Base-by-base conservation (phyloP, 2,888 invertebrate species). In the Heliconius aoede region DNA sequence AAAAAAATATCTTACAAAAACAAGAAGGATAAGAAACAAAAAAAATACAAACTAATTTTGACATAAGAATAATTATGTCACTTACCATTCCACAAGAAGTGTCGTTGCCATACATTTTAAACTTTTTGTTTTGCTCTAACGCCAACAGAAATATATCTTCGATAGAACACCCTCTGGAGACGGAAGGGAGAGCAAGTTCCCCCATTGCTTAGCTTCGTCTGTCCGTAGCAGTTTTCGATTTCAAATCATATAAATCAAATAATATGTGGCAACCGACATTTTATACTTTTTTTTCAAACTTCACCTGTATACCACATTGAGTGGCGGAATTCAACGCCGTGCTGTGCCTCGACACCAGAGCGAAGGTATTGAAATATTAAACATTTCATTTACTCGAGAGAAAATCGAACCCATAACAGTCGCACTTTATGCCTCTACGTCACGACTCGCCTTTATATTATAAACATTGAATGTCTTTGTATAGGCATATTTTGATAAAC, bases 61-160 rank as follows among this genome's bases (percentile, higher is more conserved):
- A n/a, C 5, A 24, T 36, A 13, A n/a, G 4, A 18, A 5, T 24
- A 36, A 26, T n/a, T n/a, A 65, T 36, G 65, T 24, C 26, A 65
- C 32, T 65, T 65, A 18, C 3, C 15, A 40, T 65, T 65, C 36
- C 36, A 36, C n/a, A 64, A 65, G 65, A 65, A 65, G 13, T 40
- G 32, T 64, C 62, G 32, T 64, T n/a, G 24, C 36, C 36, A 65
- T 65, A 40, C 24, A 65, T 65, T 64, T 65, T 36, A 40, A 65
- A 40, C 36, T 65, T 65, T 40, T 65, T 8, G 26, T 65, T 65
- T 65, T 65, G 24, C 65, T 65, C 40, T 26, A 65, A 65, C 36
- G 65, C 13, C 24, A 40, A 24, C 36, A 40, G 65, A 24, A 36
- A 65, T 65, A n/a, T 64, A 64, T 64, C 36, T 64, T 65, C 36